A percentile compares a stretch with the other conserved stretches of the same genome.
phyloP scores from a whole-genome alignment of 2,113 vertebrate species.

The Strix uralensis region DNA sequence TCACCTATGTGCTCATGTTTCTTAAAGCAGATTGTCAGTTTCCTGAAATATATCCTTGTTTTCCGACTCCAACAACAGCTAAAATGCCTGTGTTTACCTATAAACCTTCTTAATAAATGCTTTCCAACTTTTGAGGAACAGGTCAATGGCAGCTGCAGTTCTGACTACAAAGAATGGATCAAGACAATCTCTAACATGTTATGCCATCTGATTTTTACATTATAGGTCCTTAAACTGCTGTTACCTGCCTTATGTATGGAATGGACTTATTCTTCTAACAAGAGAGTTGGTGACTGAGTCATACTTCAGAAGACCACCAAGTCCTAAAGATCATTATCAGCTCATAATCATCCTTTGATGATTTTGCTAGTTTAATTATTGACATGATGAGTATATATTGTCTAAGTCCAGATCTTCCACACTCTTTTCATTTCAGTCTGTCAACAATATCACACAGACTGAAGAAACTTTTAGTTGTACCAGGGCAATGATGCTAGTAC shows the following conservation, averaged over 20 bases:
- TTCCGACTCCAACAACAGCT: not conserved
- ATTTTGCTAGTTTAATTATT: not conserved
- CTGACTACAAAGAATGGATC: not conserved
- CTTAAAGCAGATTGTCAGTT: not conserved
- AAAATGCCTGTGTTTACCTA: not conserved
- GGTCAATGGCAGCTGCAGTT: not conserved
- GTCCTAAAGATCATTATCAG: not conserved
- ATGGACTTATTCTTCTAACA: not conserved
- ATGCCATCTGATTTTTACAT: not conserved
- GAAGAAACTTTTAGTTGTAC: not conserved
- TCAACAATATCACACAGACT: not conserved
- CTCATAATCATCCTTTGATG: not conserved
- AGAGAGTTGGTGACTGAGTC: not conserved
- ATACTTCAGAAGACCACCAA: not conserved
- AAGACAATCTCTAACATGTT: not conserved
- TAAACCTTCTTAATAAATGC: not conserved
- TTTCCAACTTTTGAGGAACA: not conserved
- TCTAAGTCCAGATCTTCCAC: not conserved
- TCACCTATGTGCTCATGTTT: fast-evolving
- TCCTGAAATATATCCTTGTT: not conserved
- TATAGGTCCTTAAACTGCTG: not conserved
- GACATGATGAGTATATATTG: not conserved
- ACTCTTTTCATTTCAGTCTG: not conserved
- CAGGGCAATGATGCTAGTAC: not conserved
- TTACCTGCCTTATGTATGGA: not conserved